Evolutionary conservation across 2,113 vertebrate species (phyloP).

Genomic region (Hippocampus abdominalis): DNA sequence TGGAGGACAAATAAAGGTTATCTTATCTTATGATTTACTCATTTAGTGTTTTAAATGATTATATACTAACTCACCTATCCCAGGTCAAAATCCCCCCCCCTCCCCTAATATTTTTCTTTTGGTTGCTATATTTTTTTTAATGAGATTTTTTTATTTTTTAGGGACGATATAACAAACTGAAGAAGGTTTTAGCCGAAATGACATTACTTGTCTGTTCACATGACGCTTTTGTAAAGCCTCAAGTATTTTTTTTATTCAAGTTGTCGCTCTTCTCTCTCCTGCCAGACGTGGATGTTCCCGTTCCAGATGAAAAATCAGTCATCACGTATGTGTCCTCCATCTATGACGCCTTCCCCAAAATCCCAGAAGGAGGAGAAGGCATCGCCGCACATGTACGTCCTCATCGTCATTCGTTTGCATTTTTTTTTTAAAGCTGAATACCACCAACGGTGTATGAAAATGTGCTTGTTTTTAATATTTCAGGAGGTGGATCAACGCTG

Average conservation of each 20-base stretch:
- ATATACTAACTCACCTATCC: too few relatives aligned
- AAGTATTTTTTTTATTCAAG: not conserved
- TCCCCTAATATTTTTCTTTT: too few relatives aligned
- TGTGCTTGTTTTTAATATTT: not conserved
- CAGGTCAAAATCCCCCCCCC: too few relatives aligned
- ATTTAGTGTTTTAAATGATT: too few relatives aligned
- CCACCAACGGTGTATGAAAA: not conserved
- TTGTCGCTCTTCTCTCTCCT: slow-evolving; percentile 1
- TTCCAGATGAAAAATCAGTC: slow-evolving; percentile 96
- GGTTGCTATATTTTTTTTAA: too few relatives aligned
- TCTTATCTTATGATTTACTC: too few relatives aligned
- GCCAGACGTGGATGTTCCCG: slow-evolving; percentile 93
- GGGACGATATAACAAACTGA: too few relatives aligned
- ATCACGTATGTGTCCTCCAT: slow-evolving; percentile 99
- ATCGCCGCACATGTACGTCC: slow-evolving; percentile 83
- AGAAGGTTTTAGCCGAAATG: too few relatives aligned
- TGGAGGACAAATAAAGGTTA: too few relatives aligned
- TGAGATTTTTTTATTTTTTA: too few relatives aligned
- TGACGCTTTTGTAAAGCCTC: not conserved
- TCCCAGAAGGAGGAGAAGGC: slow-evolving; percentile 95
- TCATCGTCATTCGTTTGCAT: not conserved
- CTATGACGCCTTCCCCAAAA: slow-evolving; percentile 98
- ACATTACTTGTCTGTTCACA: too few relatives aligned
- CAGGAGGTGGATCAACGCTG: slow-evolving; percentile 94
- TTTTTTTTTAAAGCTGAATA: not conserved